Evolutionary conservation across 2,113 vertebrate species (phyloP), one percentile per base, ranked within the genome.

Genomic region (Cygnus buccinator): DNA sequence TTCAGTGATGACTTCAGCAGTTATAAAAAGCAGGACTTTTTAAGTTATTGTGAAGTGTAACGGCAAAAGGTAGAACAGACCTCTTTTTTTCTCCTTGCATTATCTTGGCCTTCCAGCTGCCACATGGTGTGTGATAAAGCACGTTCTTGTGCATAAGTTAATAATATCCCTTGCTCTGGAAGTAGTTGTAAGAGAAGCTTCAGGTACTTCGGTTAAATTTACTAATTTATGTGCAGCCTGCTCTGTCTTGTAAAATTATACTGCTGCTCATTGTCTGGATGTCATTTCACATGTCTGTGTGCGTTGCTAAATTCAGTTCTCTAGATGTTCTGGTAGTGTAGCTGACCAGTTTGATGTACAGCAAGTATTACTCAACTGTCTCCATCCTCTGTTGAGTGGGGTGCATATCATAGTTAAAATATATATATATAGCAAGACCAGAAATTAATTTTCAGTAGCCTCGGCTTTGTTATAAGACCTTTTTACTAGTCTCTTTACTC

Each of bases 41-140:
- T 83, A 55, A 66, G 58, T 86, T 92, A 21, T 29, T 84, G 1
- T 37, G 79, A 80, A 75, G n/a, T 73, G 37, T 92, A 96, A 93
- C 1, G 0, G 80, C 89, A 75, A 80, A 94, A 93, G 92, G 72
- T 18, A 93, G 76, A 88, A 84, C 75, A 90, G 20, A 31, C 90
- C 10, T 22, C 46, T 48, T 15, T 62, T 13, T 44, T 79, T 84
- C 80, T 7, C 85, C 79, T 94, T 87, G 18, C n/a, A 54, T 97
- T 97, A 96, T 97, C 93, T 95, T 84, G 33, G 28, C 41, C 73
- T 97, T 85, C 77, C 87, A 97, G 79, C 90, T 97, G 74, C 61
- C 50, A 13, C 74, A 39, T 61, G 44, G 43, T 13, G n/a, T 77
- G 37, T 62, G 90, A 92, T 97, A 96, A 26, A 74, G 14, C 22